Evolutionary conservation across 2,113 vertebrate species (phyloP), one percentile per base, ranked within the genome.

Genomic region (Corapipo altera): DNA sequence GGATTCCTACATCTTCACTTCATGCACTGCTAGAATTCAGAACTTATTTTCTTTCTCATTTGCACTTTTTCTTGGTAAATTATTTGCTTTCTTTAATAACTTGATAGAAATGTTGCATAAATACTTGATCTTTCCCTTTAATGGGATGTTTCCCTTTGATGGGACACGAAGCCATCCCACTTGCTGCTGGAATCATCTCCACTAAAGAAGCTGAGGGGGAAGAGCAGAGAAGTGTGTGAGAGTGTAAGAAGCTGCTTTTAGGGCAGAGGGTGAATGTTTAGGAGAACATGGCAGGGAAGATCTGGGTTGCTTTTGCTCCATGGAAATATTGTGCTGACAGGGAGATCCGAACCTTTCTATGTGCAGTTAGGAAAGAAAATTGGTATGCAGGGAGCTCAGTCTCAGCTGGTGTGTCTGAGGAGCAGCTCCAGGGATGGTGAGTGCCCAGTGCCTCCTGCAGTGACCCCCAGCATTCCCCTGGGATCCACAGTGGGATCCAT

Each of bases 131-230:
- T 98, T 97, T 96, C 94, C 84, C 41, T 88, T 85, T 59, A 78
- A 59, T 62, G 90, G 41, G 76, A 84, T 48, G 76, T 98, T 97
- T 96, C 95, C 83, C 48, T 88, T 92, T 78, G 82, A 61, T 54
- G 91, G 48, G 74, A 79, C 33, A 82, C 85, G 84, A 78, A 74
- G 81, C 61, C 52, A 80, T 85, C 66, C 91, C 48, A 95, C 98
- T 98, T 98, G 97, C 97, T 98, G 96, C 95, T 97, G 85, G 95
- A 97, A 74, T 97, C 97, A 94, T 98, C 98, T 98, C 98, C 97
- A 97, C 97, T 98, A 97, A 92, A 94, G 96, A 97, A 98, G 98
- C 98, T 98, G 98, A 98, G 97, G 94, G 82, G 85, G 83, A 64
- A 80, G 78, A 97, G 97, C 96, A 96, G 96, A 97, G 97, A 64